Percentiles rank a stretch among this genome's conserved stretches.
phyloP scores from a whole-genome alignment of 2,113 vertebrate genomes.

The Nothocercus julius region DNA sequence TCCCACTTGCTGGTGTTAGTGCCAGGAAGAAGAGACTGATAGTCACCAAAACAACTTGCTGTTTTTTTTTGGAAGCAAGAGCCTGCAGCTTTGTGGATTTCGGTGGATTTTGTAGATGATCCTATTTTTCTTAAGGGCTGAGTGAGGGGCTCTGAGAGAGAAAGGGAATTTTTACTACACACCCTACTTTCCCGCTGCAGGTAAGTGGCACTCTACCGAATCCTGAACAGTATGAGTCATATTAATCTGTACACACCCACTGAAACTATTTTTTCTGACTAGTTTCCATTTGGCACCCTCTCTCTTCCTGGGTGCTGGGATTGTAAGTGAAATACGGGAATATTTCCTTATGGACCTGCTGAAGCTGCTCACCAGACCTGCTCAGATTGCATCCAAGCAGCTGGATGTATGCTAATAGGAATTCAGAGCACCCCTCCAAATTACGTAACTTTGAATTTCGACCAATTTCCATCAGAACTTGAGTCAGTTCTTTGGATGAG shows the following conservation, averaged over 20 bases:
- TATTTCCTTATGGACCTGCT: not conserved
- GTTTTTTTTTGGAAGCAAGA: not conserved
- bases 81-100: not conserved
- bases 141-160: not conserved
- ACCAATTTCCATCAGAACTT: not conserved
- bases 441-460: not conserved
- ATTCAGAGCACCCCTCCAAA: not conserved
- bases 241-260: not conserved
- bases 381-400: not conserved
- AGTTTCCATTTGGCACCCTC: not conserved
- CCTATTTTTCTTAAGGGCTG: not conserved
- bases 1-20: not conserved
- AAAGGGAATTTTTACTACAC: not conserved
- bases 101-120: not conserved
- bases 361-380: not conserved
- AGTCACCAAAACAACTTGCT: not conserved
- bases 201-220: not conserved
- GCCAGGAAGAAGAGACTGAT: not conserved
- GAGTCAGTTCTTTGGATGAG: not conserved
- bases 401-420: not conserved
- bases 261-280: conserved; percentile 20
- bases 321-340: not conserved
- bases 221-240: not conserved
- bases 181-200: not conserved
- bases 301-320: not conserved